Conservation (phyloP, 2,888 invertebrate genomes). For the Leptura quadrifasciata region DNA sequence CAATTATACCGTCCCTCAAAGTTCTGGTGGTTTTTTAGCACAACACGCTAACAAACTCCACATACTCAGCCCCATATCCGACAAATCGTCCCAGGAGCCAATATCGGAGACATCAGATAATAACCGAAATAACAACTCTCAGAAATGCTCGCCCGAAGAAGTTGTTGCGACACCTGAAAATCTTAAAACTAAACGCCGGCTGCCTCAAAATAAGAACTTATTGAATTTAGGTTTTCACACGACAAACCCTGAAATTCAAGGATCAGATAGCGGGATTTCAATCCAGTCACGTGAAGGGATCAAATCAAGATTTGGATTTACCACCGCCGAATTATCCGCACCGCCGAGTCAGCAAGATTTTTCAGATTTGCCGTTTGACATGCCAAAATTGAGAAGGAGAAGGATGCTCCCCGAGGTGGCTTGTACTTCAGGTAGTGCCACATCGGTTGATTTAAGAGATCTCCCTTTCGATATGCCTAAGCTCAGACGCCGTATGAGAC, state of each 20-base stretch:
- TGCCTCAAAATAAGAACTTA: constrained; percentile 86
- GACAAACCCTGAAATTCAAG: constrained; percentile 86
- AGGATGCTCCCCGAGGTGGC: constrained; percentile 80
- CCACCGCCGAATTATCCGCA: constrained; percentile 68
- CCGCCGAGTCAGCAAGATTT: constrained; percentile 81
- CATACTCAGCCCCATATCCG: constrained; percentile 91
- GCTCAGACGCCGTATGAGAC: constrained; percentile 84
- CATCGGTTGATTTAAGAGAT: constrained; percentile 86
- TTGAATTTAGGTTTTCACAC: constrained; percentile 81
- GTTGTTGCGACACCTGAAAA: constrained; percentile 72
- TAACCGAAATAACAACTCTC: constrained; percentile 86
- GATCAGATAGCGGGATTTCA: constrained; percentile 92
- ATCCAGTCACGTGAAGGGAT: constrained; percentile 87
- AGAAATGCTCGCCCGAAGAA: constrained; percentile 86
- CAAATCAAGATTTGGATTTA: constrained; percentile 76
- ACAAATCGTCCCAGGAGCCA: constrained; percentile 92
- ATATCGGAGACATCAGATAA: constrained; percentile 89
- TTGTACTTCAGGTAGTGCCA: constrained; percentile 83
- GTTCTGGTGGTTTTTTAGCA: constrained; percentile 76
- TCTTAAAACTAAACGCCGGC: constrained; percentile 79
- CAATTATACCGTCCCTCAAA: constrained; percentile 52
- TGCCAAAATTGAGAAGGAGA: constrained; percentile 88
- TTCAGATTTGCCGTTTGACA: constrained; percentile 90
- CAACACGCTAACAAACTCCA: constrained; percentile 85
- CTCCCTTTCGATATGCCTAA: constrained; percentile 96